Percentiles rank a stretch among this genome's conserved stretches.
phyloP scores from a whole-genome alignment of 53 echinoderm and acorn worm genomes.

The Apostichopus leukothele region DNA sequence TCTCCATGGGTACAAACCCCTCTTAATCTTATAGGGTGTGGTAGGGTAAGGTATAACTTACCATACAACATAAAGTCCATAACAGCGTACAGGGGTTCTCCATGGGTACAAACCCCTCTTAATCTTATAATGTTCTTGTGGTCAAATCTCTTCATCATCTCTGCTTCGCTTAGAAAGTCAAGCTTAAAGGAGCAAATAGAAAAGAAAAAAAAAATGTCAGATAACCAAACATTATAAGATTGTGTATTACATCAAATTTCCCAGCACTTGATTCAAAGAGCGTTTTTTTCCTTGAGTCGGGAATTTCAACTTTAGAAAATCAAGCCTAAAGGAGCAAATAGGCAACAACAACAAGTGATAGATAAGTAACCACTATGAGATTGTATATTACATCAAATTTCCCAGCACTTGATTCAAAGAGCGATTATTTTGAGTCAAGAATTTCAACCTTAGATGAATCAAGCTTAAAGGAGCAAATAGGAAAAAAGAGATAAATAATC shows the following conservation, averaged over 20 bases:
- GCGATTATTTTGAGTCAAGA: too few relatives aligned
- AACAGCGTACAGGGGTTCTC: slow-evolving; percentile 86
- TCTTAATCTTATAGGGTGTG: slow-evolving; percentile 54
- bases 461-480: too few relatives aligned
- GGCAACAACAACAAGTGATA: not conserved
- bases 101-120: slow-evolving; percentile 90
- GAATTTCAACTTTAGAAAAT: slow-evolving; percentile 68
- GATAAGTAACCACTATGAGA: not conserved
- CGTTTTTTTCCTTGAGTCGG: too few relatives aligned
- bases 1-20: slow-evolving; percentile 82
- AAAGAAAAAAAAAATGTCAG: not conserved
- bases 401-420: too few relatives aligned
- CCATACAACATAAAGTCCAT: slow-evolving; percentile 99
- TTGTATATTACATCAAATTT: too few relatives aligned
- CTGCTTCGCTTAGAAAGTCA: slow-evolving; percentile 97
- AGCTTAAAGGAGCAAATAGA: slow-evolving; percentile 55
- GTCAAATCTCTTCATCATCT: slow-evolving; percentile 95
- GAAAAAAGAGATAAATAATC: too few relatives aligned
- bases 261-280: too few relatives aligned
- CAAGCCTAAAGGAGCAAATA: slow-evolving; percentile 58
- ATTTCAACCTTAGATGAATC: too few relatives aligned
- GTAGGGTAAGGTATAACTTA: slow-evolving; percentile 34
- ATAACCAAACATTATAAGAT: not conserved
- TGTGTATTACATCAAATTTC: too few relatives aligned
- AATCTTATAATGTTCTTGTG: slow-evolving; percentile 81